Conservation (phyloP, 2,888 invertebrate species). For the Prenolepis imparis region DNA sequence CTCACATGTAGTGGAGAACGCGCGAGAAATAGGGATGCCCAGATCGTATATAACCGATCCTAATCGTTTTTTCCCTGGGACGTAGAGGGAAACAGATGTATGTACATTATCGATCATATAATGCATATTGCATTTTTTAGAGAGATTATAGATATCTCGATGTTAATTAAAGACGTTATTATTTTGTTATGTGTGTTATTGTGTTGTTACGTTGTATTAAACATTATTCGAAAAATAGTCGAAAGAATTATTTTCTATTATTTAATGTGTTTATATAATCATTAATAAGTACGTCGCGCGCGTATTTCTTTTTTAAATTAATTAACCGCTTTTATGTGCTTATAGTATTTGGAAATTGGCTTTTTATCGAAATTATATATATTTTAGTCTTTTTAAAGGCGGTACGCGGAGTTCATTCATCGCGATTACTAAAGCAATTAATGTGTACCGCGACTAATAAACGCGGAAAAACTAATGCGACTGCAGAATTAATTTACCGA, state of each 20-base stretch:
- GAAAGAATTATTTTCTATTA: constrained; percentile 23
- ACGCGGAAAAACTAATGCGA: neutral
- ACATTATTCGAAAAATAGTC: constrained; percentile 30
- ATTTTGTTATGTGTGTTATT: constrained; percentile 49
- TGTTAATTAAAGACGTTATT: constrained; percentile 37
- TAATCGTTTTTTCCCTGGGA: constrained; percentile 52
- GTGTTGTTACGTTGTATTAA: constrained; percentile 43
- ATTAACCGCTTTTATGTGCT: constrained; percentile 51
- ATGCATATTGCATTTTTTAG: constrained; percentile 49
- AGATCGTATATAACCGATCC: constrained; percentile 70
- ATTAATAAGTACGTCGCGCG: constrained; percentile 33
- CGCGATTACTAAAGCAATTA: neutral
- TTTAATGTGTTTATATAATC: constrained; percentile 19
- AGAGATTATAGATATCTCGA: constrained; percentile 13
- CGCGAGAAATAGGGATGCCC: constrained; percentile 72
- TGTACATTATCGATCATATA: no score
- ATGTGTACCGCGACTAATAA: neutral
- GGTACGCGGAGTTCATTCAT: constrained; percentile 44
- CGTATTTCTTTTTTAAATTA: constrained; percentile 15
- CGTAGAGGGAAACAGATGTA: constrained; percentile 33
- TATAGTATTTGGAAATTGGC: constrained; percentile 53
- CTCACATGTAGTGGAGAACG: constrained; percentile 62
- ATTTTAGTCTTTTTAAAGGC: constrained; percentile 30
- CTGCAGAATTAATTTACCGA: constrained; percentile 12
- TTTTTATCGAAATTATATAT: constrained; percentile 32